Conservation (phyloP, 2,113 vertebrate species). For the Naja naja region DNA sequence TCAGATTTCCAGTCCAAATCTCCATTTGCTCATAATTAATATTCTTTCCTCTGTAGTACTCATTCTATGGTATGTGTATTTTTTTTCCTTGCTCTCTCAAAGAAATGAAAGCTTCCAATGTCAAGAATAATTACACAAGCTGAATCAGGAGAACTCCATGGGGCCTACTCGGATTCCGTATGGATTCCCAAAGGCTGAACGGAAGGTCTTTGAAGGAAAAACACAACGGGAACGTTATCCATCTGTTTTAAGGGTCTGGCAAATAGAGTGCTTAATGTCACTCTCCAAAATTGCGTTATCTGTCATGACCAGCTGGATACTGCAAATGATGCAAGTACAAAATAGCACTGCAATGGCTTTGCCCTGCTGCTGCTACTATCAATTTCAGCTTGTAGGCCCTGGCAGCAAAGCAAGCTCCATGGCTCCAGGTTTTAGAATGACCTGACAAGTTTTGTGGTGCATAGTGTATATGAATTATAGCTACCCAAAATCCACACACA, state of each 20-base stretch:
- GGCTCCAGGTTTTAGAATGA: conserved; percentile 32
- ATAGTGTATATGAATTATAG: background rate
- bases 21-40: conserved; percentile 31
- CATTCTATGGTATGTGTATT: conserved; percentile 23
- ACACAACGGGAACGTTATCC: conserved; percentile 3
- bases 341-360: conserved; percentile 38
- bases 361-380: conserved; percentile 44
- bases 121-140: background rate
- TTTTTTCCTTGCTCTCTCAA: background rate
- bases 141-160: background rate
- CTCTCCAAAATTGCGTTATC: conserved; percentile 10
- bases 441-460: conserved; percentile 11
- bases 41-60: conserved; percentile 40
- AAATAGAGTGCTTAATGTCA: conserved; percentile 12
- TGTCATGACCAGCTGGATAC: conserved; percentile 50
- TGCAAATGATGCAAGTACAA: conserved; percentile 44
- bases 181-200: background rate
- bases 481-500: background rate
- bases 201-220: background rate
- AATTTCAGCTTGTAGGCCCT: conserved; percentile 42
- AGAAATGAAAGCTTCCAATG: background rate
- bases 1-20: conserved; percentile 25
- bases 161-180: background rate
- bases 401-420: conserved; percentile 46
- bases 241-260: conserved; percentile 3